A percentile compares a stretch with the other conserved stretches of the same genome.
Evolutionary conservation across 2,113 vertebrate genomes (phyloP).

Genomic region (Philantomba maxwellii): DNA sequence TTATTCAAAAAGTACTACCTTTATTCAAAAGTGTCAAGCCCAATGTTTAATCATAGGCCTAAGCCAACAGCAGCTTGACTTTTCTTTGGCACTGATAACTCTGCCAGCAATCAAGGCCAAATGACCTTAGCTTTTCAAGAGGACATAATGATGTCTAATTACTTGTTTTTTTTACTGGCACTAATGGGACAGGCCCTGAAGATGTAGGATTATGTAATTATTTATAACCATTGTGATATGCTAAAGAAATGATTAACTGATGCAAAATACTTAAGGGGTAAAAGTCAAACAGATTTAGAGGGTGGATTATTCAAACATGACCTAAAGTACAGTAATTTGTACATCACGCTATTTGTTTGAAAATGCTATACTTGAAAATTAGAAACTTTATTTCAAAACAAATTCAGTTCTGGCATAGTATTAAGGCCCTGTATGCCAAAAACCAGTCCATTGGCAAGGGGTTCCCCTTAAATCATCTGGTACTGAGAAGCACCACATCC

Average conservation of each 20-base stretch:
- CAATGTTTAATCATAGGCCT: neutral
- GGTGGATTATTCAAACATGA: slow-evolving; percentile 34
- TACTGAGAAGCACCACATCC: neutral
- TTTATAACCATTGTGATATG: slow-evolving; percentile 38
- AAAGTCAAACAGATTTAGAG: slow-evolving; percentile 66
- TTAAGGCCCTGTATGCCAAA: slow-evolving; percentile 43
- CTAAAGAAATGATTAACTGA: slow-evolving; percentile 51
- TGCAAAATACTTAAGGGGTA: slow-evolving; percentile 39
- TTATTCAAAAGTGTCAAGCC: neutral
- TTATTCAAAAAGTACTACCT: neutral
- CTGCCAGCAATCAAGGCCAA: slow-evolving; percentile 29
- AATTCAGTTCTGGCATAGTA: slow-evolving; percentile 47
- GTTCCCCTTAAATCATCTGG: slow-evolving; percentile 42
- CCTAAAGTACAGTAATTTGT: slow-evolving; percentile 50
- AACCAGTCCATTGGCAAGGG: neutral
- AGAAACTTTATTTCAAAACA: slow-evolving; percentile 57
- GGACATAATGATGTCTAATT: slow-evolving; percentile 52
- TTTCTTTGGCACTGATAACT: slow-evolving; percentile 30
- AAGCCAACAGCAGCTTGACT: neutral
- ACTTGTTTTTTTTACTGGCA: neutral
- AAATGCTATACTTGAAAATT: slow-evolving; percentile 54
- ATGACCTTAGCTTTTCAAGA: slow-evolving; percentile 42
- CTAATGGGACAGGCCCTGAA: slow-evolving; percentile 9
- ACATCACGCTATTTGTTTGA: slow-evolving; percentile 45
- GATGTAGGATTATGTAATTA: slow-evolving; percentile 15